Evolutionary conservation across 1,140 invertebrate species (phyloP), one percentile per base, ranked within the genome.

Genomic region (Heliconius himera): DNA sequence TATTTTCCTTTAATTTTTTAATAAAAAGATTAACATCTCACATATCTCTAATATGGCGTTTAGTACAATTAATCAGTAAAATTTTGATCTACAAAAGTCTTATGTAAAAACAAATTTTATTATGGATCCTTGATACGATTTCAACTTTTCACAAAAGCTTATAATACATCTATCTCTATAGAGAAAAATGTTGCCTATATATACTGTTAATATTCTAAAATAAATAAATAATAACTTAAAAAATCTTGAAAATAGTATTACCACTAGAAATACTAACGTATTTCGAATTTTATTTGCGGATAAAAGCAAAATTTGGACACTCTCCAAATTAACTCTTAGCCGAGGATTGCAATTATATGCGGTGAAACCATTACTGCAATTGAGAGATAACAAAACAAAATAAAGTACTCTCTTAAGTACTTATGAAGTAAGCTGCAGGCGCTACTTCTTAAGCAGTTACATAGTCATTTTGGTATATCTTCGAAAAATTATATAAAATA

Each of bases 271-370:
- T 74, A 60, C 74, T 66, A 79, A 54, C 22, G 82, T 83, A 88
- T 88, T 83, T 86, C 83, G 83, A 89, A 81, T 88, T 89, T 89
- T 90, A 89, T 89, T 87, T 86, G 87, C 73, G 88, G 82, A 86
- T 89, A 91, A 80, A 90, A 85, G 85, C 87, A 82, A 87, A 88
- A 87, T 88, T 91, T 92, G 91, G 91, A 89, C 77, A 72, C 74
- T 73, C 79, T 90, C 91, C 91, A 92, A 92, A 90, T 92, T 92
- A 91, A 90, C 91, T 91, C 90, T 91, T 91, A 90, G 85, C 84
- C 79, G 77, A 74, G 83, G 78, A 80, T 83, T 84, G 85, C 88
- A 88, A 90, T 92, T 92, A 89, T 87, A 87, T 88, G 87, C 84
- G 84, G 82, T 83, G 83, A 86, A 85, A 86, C 81, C 87, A 87